Conservation (phyloP, 2,888 invertebrate genomes). For the Aspidapion aeneum region DNA sequence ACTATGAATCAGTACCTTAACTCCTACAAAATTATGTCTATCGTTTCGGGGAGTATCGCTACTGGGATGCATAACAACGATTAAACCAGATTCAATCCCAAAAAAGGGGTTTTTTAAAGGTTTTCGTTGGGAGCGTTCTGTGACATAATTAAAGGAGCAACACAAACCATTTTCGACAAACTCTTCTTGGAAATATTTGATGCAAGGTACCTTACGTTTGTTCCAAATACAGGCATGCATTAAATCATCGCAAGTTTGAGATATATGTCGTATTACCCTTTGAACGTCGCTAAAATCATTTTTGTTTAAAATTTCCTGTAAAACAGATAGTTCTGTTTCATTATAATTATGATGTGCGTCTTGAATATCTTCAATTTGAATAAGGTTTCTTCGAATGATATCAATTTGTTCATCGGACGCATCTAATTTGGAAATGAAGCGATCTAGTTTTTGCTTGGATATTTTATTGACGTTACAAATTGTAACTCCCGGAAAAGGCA, state of each 20-base stretch:
- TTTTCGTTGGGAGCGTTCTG: slow-evolving; percentile 4
- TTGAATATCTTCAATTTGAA: not conserved
- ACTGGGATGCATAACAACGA: slow-evolving; percentile 35
- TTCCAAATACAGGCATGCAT: slow-evolving; percentile 41
- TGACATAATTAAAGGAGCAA: slow-evolving; percentile 45
- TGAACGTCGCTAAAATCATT: slow-evolving; percentile 32
- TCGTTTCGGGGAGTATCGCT: slow-evolving; percentile 23
- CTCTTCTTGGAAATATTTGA: slow-evolving; percentile 34
- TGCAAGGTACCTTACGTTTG: slow-evolving; percentile 32
- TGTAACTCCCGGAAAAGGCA: slow-evolving; percentile 45
- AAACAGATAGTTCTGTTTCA: slow-evolving; percentile 26
- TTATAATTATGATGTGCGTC: slow-evolving; percentile 21
- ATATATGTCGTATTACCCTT: slow-evolving; percentile 29
- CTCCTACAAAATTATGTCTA: slow-evolving; percentile 9
- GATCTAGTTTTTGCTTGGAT: slow-evolving; percentile 32
- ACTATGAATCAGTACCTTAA: slow-evolving; percentile 31
- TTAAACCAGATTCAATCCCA: slow-evolving; percentile 37
- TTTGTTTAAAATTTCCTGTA: slow-evolving; percentile 34
- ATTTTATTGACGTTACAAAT: slow-evolving; percentile 42
- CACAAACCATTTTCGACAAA: slow-evolving; percentile 40
- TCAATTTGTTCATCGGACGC: not conserved
- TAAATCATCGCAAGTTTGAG: slow-evolving; percentile 38
- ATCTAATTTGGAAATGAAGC: slow-evolving; percentile 29
- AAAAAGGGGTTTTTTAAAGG: slow-evolving; percentile 28
- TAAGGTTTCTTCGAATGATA: not conserved